phyloP scores from a whole-genome alignment of 2,797 vertebrate genomes.

The Urophycis tenuis region DNA sequence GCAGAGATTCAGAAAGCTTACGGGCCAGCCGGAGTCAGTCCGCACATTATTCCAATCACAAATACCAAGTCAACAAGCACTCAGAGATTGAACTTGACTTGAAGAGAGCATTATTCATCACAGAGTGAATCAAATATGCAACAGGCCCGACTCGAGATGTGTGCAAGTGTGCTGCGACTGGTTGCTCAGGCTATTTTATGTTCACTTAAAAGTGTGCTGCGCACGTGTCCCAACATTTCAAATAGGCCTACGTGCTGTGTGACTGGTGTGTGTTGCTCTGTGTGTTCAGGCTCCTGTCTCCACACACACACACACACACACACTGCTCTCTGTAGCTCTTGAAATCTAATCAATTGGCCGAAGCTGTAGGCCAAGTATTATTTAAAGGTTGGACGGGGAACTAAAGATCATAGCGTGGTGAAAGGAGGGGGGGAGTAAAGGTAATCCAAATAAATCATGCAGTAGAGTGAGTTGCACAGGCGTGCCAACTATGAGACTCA shows the following conservation, averaged over 20 bases:
- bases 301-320: not conserved
- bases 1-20: conserved; percentile 65
- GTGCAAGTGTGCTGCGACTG: not conserved
- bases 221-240: not conserved
- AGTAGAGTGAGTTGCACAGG: not conserved
- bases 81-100: conserved; percentile 41
- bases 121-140: conserved; percentile 23
- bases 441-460: not conserved
- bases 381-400: not conserved
- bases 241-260: not conserved
- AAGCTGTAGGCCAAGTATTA: not conserved
- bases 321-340: not conserved
- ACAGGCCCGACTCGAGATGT: not conserved
- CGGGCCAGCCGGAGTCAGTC: conserved; percentile 54
- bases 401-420: not conserved
- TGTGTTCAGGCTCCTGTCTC: not conserved
- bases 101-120: conserved; percentile 37
- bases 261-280: not conserved
- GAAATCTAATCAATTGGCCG: not conserved
- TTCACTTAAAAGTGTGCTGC: not conserved
- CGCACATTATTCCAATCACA: conserved; percentile 67
- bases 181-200: not conserved
- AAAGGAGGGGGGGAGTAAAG: not conserved
- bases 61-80: conserved; percentile 61
- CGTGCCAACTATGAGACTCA: not conserved